A percentile compares a stretch with the other conserved stretches of the same genome.
phyloP scores from a whole-genome alignment of 1,140 invertebrate species.

The Papilio helenus region DNA sequence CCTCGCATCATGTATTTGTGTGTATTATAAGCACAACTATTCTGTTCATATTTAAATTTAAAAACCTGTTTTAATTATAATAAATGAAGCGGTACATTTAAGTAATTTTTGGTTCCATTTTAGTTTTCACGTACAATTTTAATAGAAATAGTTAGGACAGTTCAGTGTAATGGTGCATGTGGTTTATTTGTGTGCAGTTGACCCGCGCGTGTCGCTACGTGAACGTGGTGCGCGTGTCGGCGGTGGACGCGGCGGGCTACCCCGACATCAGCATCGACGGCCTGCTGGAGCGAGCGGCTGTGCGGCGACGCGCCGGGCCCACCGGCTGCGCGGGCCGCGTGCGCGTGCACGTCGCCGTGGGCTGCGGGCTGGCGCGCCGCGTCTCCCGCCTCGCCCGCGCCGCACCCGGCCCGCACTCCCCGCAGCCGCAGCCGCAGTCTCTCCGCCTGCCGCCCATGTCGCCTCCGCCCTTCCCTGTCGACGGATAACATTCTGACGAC shows the following conservation, averaged over 20 bases:
- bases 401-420: neutral
- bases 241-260: constrained; percentile 10
- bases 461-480: neutral
- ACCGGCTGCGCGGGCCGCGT: neutral
- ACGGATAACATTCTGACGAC: neutral
- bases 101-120: no score
- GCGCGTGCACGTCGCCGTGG: neutral
- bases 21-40: no score
- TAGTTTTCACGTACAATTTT: no score
- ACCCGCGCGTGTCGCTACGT: neutral
- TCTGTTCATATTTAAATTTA: no score
- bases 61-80: no score
- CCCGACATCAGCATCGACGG: constrained; percentile 15
- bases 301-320: constrained; percentile 16
- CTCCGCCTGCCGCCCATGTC: constrained; percentile 5
- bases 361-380: neutral
- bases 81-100: no score
- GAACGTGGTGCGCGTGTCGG: constrained; percentile 3
- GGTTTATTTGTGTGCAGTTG: neutral
- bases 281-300: constrained; percentile 27
- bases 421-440: neutral
- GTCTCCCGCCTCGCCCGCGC: constrained; percentile 1
- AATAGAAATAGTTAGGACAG: no score
- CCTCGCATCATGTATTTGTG: no score
- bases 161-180: neutral